Base-by-base conservation (phyloP, 2,888 invertebrate genomes). In the Apoda limacodes region DNA sequence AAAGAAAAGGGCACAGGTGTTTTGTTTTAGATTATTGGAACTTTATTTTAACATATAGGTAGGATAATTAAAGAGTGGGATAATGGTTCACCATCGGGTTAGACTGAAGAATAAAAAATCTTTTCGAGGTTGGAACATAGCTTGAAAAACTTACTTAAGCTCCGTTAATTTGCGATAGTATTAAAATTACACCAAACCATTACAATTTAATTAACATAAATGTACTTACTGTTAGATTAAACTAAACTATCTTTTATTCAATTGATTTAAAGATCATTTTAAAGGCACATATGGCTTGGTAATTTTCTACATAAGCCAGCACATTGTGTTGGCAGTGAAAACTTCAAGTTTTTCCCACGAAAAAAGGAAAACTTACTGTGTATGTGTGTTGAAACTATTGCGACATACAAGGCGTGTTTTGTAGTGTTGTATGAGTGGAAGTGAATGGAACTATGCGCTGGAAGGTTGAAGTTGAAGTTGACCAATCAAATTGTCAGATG, bases 341-440 rank as follows among this genome's bases (percentile, higher is more conserved):
- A 75, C 64, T 60, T 44, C 44, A 45, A 45, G 50, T 53, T 60
- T 60, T 75, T 75, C 78, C 69, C 75, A 74, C 75, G 74, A 72
- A 76, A 76, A 74, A 75, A 74, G 71, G 68, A 69, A 76, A 76
- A 69, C 60, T 58, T 50, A 50, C 55, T 51, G 55, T 54, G 50
- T 39, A 45, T 49, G 43, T 47, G 43, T 67, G 68, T 69, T 52
- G 70, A 69, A 71, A 70, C 59, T 46, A 51, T 70, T 67, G 65
- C 66, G 47, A 62, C 60, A 63, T 32, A 43, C 42, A 30, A 35
- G 17, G 5, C 17, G 17, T 40, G 43, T 42, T 48, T 58, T 57
- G 47, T 43, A 39, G 59, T 60, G 59, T 60, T 51, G 40, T 62
- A 58, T 56, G 56, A 21, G 24, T 26, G 21, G 26, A 21, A 17